phyloP scores from a whole-genome alignment of 2,797 vertebrate species.

The Sebastes elongatus region DNA sequence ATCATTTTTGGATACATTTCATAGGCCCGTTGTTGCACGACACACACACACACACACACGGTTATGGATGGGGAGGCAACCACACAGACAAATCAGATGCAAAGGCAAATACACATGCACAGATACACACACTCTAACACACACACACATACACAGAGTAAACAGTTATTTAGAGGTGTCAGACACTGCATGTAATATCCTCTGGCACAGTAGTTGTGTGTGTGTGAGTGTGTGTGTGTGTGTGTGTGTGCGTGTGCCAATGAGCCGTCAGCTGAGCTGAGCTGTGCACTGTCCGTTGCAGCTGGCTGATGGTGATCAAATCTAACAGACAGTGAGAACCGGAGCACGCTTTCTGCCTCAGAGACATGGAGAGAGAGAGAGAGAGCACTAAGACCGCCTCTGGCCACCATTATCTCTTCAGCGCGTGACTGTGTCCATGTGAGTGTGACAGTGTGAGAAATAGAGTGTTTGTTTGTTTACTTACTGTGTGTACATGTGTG shows the following conservation, averaged over 20 bases:
- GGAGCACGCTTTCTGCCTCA: constrained; percentile 71
- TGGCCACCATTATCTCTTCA: constrained; percentile 81
- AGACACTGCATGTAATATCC: constrained; percentile 76
- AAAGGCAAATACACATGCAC: constrained; percentile 34
- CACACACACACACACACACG: constrained; percentile 2
- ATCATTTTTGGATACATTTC: constrained; percentile 65
- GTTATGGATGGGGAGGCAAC: constrained; percentile 30
- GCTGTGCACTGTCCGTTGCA: constrained; percentile 72
- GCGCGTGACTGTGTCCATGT: constrained; percentile 77
- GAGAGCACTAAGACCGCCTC: constrained; percentile 68
- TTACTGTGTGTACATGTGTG: constrained; percentile 45
- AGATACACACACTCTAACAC: constrained; percentile 25
- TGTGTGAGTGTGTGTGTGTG: not conserved
- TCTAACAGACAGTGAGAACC: constrained; percentile 79
- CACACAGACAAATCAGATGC: constrained; percentile 28
- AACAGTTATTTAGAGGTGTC: constrained; percentile 82
- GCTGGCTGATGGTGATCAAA: constrained; percentile 80
- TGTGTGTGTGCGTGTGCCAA: constrained; percentile 22
- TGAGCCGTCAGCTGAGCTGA: constrained; percentile 72
- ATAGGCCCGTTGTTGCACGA: constrained; percentile 22
- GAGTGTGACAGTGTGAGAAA: constrained; percentile 79
- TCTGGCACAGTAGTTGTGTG: constrained; percentile 68
- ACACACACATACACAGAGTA: constrained; percentile 57
- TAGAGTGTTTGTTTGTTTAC: constrained; percentile 74
- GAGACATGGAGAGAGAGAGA: constrained; percentile 50